Conservation (phyloP, 2,113 vertebrate genomes). For the Aspiorhynchus laticeps region DNA sequence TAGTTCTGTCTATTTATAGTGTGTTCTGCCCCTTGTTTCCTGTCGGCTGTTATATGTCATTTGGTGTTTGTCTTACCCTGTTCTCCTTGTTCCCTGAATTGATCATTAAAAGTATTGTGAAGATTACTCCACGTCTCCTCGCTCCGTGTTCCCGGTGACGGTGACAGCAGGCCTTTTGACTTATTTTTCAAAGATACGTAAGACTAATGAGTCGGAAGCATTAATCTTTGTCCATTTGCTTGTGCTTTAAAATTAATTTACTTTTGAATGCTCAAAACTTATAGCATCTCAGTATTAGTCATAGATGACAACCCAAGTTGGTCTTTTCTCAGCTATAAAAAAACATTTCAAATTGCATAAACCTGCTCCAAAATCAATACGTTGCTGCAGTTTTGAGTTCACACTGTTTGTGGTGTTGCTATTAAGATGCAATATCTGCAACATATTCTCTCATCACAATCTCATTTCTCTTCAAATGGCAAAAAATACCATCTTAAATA, state of each 20-base stretch:
- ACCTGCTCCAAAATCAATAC: not conserved
- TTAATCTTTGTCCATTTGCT: not conserved
- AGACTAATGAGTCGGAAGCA: not conserved
- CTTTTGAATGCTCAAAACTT: not conserved
- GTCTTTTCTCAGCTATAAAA: not conserved
- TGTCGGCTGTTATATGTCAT: no score
- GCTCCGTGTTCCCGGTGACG: no score
- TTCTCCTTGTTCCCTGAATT: no score
- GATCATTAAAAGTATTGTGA: no score
- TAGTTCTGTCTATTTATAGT: no score
- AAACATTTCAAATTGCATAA: not conserved
- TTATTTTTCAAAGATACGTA: not conserved
- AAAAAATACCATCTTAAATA: conserved; percentile 19
- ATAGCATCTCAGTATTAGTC: not conserved
- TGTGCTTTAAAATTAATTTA: not conserved
- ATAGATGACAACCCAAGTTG: not conserved
- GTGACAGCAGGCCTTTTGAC: no score
- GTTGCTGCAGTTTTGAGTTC: not conserved
- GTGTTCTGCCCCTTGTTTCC: no score
- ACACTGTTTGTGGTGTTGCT: not conserved
- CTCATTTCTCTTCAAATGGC: conserved; percentile 24
- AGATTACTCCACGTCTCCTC: no score
- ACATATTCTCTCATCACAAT: conserved; percentile 3
- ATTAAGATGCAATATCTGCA: conserved; percentile 8
- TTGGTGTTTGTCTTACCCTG: no score